Conservation (phyloP, 1,140 invertebrate species). For the Drosophila varians region DNA sequence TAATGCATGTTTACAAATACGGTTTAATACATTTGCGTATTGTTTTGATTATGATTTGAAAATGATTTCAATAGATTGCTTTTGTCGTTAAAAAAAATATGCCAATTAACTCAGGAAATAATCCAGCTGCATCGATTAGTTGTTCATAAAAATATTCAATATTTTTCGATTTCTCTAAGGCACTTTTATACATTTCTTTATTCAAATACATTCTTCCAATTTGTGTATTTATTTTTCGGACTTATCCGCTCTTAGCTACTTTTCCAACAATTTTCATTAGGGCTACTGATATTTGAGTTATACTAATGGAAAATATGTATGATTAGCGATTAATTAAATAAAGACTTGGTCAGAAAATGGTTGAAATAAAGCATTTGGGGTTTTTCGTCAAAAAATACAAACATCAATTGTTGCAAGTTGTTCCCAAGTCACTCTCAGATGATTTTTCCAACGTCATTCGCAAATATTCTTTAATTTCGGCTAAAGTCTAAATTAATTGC, state of each 20-base stretch:
- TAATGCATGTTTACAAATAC: not conserved
- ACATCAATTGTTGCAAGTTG: constrained; percentile 63
- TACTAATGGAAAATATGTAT: constrained; percentile 36
- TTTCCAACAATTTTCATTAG: constrained; percentile 45
- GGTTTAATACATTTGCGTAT: constrained; percentile 23
- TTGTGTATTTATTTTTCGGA: constrained; percentile 33
- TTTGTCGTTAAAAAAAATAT: constrained; percentile 17
- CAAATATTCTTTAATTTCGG: constrained; percentile 22
- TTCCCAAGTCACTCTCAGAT: constrained; percentile 65
- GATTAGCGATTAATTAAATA: constrained; percentile 48
- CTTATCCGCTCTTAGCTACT: constrained; percentile 34
- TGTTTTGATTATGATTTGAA: constrained; percentile 49
- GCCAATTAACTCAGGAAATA: constrained; percentile 27
- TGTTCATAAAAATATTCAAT: constrained; percentile 32
- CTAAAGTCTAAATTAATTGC: constrained; percentile 22
- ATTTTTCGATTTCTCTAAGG: constrained; percentile 64
- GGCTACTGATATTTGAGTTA: constrained; percentile 43
- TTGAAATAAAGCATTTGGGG: not conserved
- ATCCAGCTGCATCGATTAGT: constrained; percentile 11
- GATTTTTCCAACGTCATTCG: not conserved
- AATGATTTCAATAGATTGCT: constrained; percentile 34
- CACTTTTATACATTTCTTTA: constrained; percentile 73
- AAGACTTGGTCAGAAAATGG: constrained; percentile 18
- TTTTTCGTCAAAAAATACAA: constrained; percentile 52
- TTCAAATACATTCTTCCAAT: constrained; percentile 42